Evolutionary conservation across 1,140 invertebrate species (phyloP).

Genomic region (Centruroides vittatus): DNA sequence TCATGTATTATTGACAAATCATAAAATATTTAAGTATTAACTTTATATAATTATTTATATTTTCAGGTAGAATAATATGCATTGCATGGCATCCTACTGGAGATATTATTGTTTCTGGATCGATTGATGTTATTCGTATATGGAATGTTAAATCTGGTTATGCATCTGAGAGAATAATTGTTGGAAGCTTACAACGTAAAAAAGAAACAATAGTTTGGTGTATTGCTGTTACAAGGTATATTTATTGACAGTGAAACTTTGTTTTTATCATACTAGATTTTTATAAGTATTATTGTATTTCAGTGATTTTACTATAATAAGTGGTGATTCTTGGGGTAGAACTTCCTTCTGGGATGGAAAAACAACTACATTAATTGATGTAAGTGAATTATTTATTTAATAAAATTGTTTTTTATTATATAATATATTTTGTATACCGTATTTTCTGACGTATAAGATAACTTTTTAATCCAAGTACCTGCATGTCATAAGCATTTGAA

Average conservation of each 20-base stretch:
- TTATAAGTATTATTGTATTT: neutral
- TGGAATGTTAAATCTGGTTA: conserved; percentile 72
- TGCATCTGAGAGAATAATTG: conserved; percentile 62
- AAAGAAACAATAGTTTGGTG: conserved; percentile 73
- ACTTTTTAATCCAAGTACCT: too few relatives aligned
- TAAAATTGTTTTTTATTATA: too few relatives aligned
- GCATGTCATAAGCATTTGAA: too few relatives aligned
- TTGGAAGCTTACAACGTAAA: conserved; percentile 37
- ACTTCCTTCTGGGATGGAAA: conserved; percentile 76
- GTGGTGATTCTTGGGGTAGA: conserved; percentile 72
- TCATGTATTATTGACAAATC: neutral
- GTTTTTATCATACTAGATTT: neutral
- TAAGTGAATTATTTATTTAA: neutral
- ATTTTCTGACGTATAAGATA: too few relatives aligned
- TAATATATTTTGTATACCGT: too few relatives aligned
- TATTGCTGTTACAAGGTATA: conserved; percentile 44
- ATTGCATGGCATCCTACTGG: conserved; percentile 66
- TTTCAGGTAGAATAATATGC: conserved; percentile 57
- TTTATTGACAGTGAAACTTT: neutral
- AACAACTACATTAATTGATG: conserved; percentile 49
- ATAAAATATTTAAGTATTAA: neutral
- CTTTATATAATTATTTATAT: conserved; percentile 3
- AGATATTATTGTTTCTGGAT: conserved; percentile 63
- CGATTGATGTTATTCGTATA: conserved; percentile 63
- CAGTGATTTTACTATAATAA: conserved; percentile 66